Percentiles rank a stretch among this genome's conserved stretches.
These are phyloP conservation scores for Drosophila kohkoa DNA, from an alignment of 1,140 invertebrate species.

Conservation along the genomic window DNA sequence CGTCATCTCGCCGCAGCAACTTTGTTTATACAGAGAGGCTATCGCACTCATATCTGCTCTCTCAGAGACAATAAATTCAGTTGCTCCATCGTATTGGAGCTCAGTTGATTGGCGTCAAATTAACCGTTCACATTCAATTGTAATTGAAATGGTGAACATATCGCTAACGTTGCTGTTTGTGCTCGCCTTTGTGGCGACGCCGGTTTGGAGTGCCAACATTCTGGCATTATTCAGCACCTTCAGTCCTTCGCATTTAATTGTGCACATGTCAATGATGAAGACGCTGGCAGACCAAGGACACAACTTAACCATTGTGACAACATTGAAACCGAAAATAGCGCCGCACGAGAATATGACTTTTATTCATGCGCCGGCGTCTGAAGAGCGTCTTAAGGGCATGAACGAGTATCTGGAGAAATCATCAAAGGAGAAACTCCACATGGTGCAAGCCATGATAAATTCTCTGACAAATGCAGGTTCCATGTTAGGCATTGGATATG, in stretches of 20 bases:
- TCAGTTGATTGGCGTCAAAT: not conserved
- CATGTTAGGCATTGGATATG: conserved; percentile 37
- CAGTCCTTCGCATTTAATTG: conserved; percentile 62
- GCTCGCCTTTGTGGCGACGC: not conserved
- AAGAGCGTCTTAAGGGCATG: not conserved
- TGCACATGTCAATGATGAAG: conserved; percentile 55
- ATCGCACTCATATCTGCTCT: not conserved
- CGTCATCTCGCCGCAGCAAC: conserved; percentile 8
- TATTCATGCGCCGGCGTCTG: conserved; percentile 29
- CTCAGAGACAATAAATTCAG: conserved; percentile 6
- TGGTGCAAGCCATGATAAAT: conserved; percentile 15
- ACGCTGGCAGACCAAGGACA: conserved; percentile 56
- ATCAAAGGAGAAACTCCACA: conserved; percentile 16
- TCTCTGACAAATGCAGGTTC: not conserved
- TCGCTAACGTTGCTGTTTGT: not conserved
- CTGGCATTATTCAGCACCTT: conserved; percentile 54
- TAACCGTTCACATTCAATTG: not conserved
- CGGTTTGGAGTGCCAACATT: conserved; percentile 45
- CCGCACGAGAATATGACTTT: conserved; percentile 51
- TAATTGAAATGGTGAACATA: not conserved
- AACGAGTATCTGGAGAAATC: conserved; percentile 22
- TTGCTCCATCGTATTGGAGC: not conserved
- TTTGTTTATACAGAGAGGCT: not conserved
- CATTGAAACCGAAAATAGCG: conserved; percentile 27
- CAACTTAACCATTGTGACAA: conserved; percentile 60